Evolutionary conservation across 2,888 invertebrate genomes (phyloP), one percentile per base, ranked within the genome.

Genomic region (Volucella bombylans): DNA sequence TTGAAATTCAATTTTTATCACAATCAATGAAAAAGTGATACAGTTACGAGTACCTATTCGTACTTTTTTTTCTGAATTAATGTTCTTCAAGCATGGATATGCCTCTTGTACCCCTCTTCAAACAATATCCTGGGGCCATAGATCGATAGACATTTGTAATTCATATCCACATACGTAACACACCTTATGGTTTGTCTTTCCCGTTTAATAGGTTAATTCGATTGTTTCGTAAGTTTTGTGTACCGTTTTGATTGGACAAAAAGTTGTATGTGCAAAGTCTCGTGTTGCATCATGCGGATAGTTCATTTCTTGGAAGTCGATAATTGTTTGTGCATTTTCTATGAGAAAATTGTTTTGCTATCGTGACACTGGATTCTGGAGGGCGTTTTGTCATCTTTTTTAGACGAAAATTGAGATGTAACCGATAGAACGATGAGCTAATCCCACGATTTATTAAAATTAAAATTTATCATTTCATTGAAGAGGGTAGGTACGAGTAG

Each of bases 381-480:
- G 15, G 38, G 4, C 54, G 55, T 62, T 55, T 71, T 82, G 81
- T 71, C 81, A 76, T 71, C 65, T 55, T 49, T 61, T 39, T 62
- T 18, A 23, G 50, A 8, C 9, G 54, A 39, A 64, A 64, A 71
- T 83, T 79, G 50, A 83, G 83, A 83, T 83, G 83, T 83, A 71
- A 50, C 83, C 62, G 79, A 80, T 79, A 61, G 69, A 78, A 82
- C 67, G 69, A 71, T 79, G 74, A 79, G 79, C 69, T 79, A 61
- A 79, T 74, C 65, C 23, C 83, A 83, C 79, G 79, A 79, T 71
- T 83, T 76, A 71, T 74, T 65, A 62, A 71, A 79, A 83, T 79
- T 61, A 79, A 23, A 23, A 23, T 23, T 79, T 65, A 82, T 67
- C 4, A 77, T 67, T 71, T 41, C 52, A 45, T 62, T 55, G 49